phyloP scores from a whole-genome alignment of 2,797 vertebrate genomes.

The Ceyx erithaca region DNA sequence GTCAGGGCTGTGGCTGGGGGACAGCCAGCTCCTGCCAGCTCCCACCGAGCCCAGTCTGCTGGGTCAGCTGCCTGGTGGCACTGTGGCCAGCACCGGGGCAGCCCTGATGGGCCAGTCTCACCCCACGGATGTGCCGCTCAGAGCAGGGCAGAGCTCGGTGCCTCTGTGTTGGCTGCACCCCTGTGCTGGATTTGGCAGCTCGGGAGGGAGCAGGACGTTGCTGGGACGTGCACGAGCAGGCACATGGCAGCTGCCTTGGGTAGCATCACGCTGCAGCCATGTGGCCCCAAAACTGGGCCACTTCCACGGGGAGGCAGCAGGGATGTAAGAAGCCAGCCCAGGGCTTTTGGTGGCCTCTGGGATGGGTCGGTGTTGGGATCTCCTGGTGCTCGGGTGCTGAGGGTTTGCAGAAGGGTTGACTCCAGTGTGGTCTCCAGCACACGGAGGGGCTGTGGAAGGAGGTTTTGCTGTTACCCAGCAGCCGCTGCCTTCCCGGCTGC shows the following conservation, averaged over 20 bases:
- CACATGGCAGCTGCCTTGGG: neutral
- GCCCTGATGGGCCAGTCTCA: accelerated
- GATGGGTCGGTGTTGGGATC: neutral
- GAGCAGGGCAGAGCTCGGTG: accelerated
- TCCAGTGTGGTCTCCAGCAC: no score
- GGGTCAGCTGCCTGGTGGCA: neutral
- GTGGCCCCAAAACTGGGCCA: neutral
- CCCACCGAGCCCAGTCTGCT: neutral
- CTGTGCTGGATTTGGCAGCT: neutral
- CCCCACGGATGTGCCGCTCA: accelerated
- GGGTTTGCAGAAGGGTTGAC: neutral
- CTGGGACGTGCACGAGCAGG: accelerated
- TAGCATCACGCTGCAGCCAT: accelerated
- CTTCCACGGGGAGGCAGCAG: neutral
- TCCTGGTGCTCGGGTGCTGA: neutral
- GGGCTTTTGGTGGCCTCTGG: neutral
- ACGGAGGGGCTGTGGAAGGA: neutral
- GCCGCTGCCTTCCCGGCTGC: neutral
- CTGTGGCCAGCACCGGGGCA: accelerated
- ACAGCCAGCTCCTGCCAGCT: neutral
- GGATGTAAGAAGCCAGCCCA: neutral
- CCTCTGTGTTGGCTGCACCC: neutral
- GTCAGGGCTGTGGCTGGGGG: neutral
- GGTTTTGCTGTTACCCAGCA: neutral
- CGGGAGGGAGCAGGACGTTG: neutral